Evolutionary conservation across 2,888 invertebrate species (phyloP), one percentile per base, ranked within the genome.

Genomic region (Hecatera dysodea): DNA sequence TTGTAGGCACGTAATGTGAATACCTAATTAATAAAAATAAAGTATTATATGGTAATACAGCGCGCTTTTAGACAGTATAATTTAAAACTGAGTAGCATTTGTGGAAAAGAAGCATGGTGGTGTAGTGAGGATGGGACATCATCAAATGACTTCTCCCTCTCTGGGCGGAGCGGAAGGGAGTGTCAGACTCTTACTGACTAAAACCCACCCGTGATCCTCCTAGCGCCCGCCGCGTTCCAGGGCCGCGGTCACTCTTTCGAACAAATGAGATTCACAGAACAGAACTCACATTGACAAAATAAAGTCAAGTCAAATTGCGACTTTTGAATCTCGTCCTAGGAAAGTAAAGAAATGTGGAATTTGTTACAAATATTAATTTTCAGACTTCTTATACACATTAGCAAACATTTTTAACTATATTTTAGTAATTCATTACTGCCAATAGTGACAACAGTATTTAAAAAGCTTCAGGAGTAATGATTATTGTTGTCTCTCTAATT

Each of bases 1-100:
- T 60, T 48, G 12, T 27, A 72, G 72, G 72, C 72, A 72, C 72
- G 19, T 15, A 73, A 56, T 48, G 65, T 73, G 65, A 73, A 73
- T 56, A 56, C 42, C 48, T 56, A 72, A 55, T 19, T 33, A 64
- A 42, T 55, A 39, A 9, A 19, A 33, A 19, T 3, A 39, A 39
- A 39, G 39, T 39, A 15, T 39, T 39, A 39, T 4, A 17, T 15
- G 39, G 11, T 12, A 39, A 39, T 39, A 39, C 15, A 24, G 7
- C 24, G 5, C 15, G 19, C 5, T 67, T 52, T 24, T n/a, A 22
- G 8, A 36, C 8, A 9, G 15, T 6, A 6, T 22, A 6, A 39
- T 29, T 29, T 2, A 7, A 2, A n/a, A n/a, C n/a, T 24, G 15
- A 15, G 12, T 22, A 19, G 11, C 3, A 15, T 11, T 46, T 15